These are phyloP conservation scores for Caradrina kadenii DNA, from an alignment of 2,888 invertebrate genomes.

Conservation along the genomic window DNA sequence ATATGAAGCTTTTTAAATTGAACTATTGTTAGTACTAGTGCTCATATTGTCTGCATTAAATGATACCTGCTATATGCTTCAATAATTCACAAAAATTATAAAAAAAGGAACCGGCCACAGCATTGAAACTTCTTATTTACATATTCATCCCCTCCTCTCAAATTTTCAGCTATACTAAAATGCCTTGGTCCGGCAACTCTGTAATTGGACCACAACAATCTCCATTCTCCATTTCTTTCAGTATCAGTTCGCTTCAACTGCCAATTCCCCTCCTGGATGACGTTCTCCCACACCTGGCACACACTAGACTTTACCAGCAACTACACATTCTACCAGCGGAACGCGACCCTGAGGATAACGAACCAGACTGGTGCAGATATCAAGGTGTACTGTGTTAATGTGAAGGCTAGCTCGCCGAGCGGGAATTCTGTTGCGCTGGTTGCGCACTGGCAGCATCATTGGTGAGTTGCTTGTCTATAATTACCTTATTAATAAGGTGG, in stretches of 20 bases:
- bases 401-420: constrained; percentile 89
- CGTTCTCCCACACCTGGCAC: constrained; percentile 96
- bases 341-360: constrained; percentile 93
- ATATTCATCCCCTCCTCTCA: no score
- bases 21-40: no score
- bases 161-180: no score
- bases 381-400: constrained; percentile 92
- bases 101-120: no score
- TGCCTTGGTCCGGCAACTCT: no score
- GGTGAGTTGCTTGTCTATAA: constrained; percentile 72
- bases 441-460: constrained; percentile 90
- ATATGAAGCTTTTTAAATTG: not conserved
- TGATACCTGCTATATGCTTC: no score
- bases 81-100: not conserved
- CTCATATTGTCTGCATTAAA: not conserved
- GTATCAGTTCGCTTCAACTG: constrained; percentile 94
- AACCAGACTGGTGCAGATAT: constrained; percentile 91
- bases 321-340: constrained; percentile 96
- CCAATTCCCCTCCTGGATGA: constrained; percentile 97
- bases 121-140: no score
- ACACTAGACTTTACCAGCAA: constrained; percentile 96
- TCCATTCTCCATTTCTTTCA: constrained; percentile 75
- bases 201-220: constrained; percentile 12
- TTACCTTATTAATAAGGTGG: no score
- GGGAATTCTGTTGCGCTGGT: constrained; percentile 89